Evolutionary conservation across 1,140 invertebrate genomes (phyloP), one percentile per base, ranked within the genome.

Genomic region (Drosophila elegans): DNA sequence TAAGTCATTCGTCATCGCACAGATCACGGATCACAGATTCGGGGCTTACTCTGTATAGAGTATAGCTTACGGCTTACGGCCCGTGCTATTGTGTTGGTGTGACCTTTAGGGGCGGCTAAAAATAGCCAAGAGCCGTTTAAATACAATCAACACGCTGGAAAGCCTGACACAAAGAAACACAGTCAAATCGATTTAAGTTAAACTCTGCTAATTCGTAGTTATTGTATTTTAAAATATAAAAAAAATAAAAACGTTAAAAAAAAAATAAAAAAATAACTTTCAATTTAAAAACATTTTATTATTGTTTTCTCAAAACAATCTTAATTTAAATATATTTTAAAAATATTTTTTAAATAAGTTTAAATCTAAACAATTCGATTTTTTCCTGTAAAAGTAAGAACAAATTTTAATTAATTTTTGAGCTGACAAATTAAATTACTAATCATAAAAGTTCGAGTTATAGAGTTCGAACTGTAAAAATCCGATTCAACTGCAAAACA

Each of bases 91-190:
- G 52, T 71, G 38, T 74, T 74, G 54, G 42, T 25, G 27, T 80
- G 80, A 84, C 80, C 80, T 85, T 85, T 85, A 57, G 46, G 64
- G 68, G 64, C 42, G 36, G 73, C 71, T 88, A 88, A 60, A 86
- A 82, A 86, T 86, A 88, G 66, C 49, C 51, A 42, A 29, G 48
- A 68, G 63, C 61, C 66, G 83, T 89, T 86, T 84, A 45, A 77
- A 74, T 74, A 80, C 69, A 83, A 88, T 79, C 82, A 84, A 77
- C 62, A 44, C 62, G 56, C 61, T 89, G 80, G 73, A 89, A 77
- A 77, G 56, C 52, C 68, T 61, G 76, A 52, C 66, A 63, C 66
- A 79, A 64, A 67, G 51, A 49, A 42, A 38, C 27, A 75, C 62
- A 68, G 48, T 68, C 3, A 16, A 1, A 9, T 4, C 48, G 13